These are phyloP conservation scores for Thecocarcelia acutangulata DNA, from an alignment of 2,888 invertebrate species.

Conservation along the genomic window DNA sequence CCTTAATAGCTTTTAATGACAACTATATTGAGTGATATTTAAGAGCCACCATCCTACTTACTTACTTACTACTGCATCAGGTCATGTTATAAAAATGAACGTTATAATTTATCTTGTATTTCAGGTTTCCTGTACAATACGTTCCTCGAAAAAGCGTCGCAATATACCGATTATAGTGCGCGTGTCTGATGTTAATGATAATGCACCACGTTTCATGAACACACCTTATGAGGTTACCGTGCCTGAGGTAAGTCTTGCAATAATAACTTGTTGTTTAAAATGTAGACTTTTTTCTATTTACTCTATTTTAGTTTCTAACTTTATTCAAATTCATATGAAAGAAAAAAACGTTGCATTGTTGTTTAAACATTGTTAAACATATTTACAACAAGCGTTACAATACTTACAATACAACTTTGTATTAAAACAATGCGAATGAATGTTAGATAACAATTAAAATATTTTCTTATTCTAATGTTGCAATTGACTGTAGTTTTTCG, in stretches of 20 bases:
- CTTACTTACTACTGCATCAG: not conserved
- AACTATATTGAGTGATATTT: conserved; percentile 43
- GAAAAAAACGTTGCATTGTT: conserved; percentile 49
- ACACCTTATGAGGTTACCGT: conserved; percentile 92
- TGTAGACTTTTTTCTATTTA: conserved; percentile 14
- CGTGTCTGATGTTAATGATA: conserved; percentile 95
- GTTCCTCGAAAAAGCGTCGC: conserved; percentile 89
- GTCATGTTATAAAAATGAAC: conserved; percentile 8
- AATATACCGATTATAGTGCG: conserved; percentile 94
- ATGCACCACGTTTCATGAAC: conserved; percentile 91
- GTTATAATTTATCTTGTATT: conserved; percentile 30
- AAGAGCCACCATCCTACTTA: not conserved
- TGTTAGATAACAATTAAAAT: conserved; percentile 63
- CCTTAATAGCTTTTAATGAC: conserved; percentile 53
- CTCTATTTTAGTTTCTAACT: conserved; percentile 27
- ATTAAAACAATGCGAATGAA: conserved; percentile 40
- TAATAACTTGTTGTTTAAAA: conserved; percentile 49
- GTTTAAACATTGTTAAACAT: conserved; percentile 54
- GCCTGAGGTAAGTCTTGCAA: conserved; percentile 87
- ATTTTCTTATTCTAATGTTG: conserved; percentile 48
- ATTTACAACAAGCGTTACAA: conserved; percentile 42
- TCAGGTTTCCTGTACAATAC: conserved; percentile 91
- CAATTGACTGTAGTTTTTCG: conserved; percentile 10
- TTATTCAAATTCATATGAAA: conserved; percentile 26
- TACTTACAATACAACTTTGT: conserved; percentile 27